phyloP scores from a whole-genome alignment of 1,140 invertebrate genomes.

The Cecropterus lyciades region DNA sequence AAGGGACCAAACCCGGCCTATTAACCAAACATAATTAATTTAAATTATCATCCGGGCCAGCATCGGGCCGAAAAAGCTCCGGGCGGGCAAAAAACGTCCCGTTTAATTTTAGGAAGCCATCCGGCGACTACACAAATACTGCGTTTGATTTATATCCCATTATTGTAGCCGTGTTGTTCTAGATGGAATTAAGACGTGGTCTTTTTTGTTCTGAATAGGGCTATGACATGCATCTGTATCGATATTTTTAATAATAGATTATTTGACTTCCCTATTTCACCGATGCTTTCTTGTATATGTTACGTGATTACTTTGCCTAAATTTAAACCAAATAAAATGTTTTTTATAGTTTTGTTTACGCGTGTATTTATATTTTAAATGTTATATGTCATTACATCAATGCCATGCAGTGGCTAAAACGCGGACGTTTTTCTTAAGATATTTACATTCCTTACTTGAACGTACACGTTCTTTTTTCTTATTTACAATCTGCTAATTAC shows the following conservation, averaged over 20 bases:
- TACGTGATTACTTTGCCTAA: too few relatives aligned
- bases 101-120: slow-evolving; percentile 64
- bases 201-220: slow-evolving; percentile 33
- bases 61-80: slow-evolving; percentile 42
- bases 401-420: too few relatives aligned
- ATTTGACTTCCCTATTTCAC: too few relatives aligned
- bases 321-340: too few relatives aligned
- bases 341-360: too few relatives aligned
- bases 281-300: too few relatives aligned
- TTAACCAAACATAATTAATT: slow-evolving; percentile 78
- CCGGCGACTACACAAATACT: slow-evolving; percentile 49
- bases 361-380: slow-evolving; percentile 13
- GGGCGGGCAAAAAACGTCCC: slow-evolving; percentile 44
- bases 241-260: too few relatives aligned
- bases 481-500: too few relatives aligned
- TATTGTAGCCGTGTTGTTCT: slow-evolving; percentile 53
- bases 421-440: too few relatives aligned
- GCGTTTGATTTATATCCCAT: slow-evolving; percentile 62
- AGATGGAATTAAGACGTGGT: slow-evolving; percentile 41
- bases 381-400: too few relatives aligned
- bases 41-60: slow-evolving; percentile 56
- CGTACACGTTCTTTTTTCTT: too few relatives aligned
- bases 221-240: slow-evolving; percentile 1
- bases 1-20: slow-evolving; percentile 45
- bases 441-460: too few relatives aligned